Percentiles rank a stretch among this genome's conserved stretches.
phyloP scores from a whole-genome alignment of 2,888 invertebrate genomes.

The Aspidiotus destructor region DNA sequence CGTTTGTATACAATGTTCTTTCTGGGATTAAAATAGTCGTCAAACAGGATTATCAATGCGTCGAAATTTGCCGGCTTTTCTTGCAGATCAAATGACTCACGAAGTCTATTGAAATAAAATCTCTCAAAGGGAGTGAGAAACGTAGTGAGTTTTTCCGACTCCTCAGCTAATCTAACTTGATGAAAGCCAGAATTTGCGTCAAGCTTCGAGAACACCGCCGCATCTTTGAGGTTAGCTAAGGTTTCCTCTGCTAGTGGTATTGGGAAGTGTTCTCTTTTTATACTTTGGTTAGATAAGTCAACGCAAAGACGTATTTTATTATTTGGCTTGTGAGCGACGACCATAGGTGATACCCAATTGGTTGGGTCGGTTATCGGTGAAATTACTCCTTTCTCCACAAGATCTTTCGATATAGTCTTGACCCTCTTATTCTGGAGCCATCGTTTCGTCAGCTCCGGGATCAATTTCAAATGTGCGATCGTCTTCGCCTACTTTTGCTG shows the following conservation, averaged over 20 bases:
- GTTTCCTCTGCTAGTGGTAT: conserved; percentile 39
- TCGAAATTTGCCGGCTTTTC: no score
- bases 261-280: conserved; percentile 37
- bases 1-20: no score
- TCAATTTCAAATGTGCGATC: background rate
- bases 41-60: no score
- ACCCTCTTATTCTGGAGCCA: background rate
- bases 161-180: conserved; percentile 37
- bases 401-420: background rate
- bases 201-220: conserved; percentile 29
- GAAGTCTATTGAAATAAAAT: conserved; percentile 38
- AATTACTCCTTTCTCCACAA: conserved; percentile 8
- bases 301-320: no score
- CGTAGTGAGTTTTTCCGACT: conserved; percentile 37
- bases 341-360: conserved; percentile 40
- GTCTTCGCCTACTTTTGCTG: no score
- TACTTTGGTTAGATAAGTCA: conserved; percentile 39
- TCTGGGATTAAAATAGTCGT: no score
- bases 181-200: conserved; percentile 37
- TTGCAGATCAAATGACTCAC: background rate
- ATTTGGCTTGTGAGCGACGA: conserved; percentile 39
- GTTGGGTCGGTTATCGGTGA: conserved; percentile 36
- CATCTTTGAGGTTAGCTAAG: conserved; percentile 36
- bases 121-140: conserved; percentile 39
- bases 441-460: background rate